These are phyloP conservation scores for Ectobius pallidus DNA, from an alignment of 2,888 invertebrate genomes.

Conservation along the genomic window DNA sequence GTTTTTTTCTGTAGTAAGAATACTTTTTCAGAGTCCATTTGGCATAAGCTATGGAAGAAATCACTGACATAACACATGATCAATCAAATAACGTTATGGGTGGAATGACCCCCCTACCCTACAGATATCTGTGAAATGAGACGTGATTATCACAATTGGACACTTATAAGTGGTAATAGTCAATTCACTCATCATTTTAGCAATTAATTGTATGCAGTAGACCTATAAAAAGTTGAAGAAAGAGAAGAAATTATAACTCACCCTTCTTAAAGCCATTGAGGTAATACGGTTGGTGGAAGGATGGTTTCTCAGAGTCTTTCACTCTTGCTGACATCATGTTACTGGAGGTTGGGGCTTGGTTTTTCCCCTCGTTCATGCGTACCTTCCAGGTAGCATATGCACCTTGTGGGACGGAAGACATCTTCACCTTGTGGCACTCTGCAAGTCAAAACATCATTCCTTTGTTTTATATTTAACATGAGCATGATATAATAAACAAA, in stretches of 20 bases:
- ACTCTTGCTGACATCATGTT: not conserved
- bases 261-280: slow-evolving; percentile 8
- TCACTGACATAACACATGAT: too few relatives aligned
- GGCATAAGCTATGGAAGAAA: too few relatives aligned
- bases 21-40: too few relatives aligned
- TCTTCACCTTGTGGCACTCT: slow-evolving; percentile 58
- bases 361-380: slow-evolving; percentile 58
- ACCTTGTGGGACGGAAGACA: slow-evolving; percentile 79
- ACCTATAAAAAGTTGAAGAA: too few relatives aligned
- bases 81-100: too few relatives aligned
- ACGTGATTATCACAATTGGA: too few relatives aligned
- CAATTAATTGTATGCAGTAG: too few relatives aligned
- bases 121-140: too few relatives aligned
- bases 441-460: slow-evolving; percentile 42
- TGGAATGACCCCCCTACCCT: too few relatives aligned
- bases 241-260: not conserved
- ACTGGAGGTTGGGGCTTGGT: slow-evolving; percentile 1
- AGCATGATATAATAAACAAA: not conserved
- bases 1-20: too few relatives aligned
- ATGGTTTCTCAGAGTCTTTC: slow-evolving; percentile 22
- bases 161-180: too few relatives aligned
- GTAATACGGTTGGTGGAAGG: slow-evolving; percentile 45
- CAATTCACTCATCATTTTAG: too few relatives aligned
- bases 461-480: not conserved
- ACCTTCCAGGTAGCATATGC: slow-evolving; percentile 76